Percentiles rank a stretch among this genome's conserved stretches.
These are phyloP conservation scores for Bombus impatiens DNA, from an alignment of 1,140 invertebrate species.

Conservation along the genomic window DNA sequence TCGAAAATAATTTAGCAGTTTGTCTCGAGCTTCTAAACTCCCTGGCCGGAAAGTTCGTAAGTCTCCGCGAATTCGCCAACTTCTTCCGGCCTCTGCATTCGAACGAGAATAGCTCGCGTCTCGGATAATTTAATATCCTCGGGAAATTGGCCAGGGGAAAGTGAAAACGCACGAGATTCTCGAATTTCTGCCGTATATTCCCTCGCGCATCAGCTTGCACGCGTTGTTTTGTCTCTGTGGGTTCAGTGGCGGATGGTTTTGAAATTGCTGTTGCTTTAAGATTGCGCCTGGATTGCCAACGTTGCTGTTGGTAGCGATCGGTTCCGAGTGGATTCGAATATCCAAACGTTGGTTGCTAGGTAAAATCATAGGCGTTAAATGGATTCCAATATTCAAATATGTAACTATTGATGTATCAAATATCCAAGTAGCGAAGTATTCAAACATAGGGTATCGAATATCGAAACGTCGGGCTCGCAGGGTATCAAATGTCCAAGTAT, in stretches of 20 bases:
- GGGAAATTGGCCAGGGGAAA: not conserved
- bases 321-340: not conserved
- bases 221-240: not conserved
- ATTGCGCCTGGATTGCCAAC: not conserved
- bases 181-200: not conserved
- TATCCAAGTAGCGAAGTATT: not conserved
- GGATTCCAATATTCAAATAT: not conserved
- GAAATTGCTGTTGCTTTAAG: not conserved
- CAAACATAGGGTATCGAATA: not conserved
- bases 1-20: constrained; percentile 46
- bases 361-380: not conserved
- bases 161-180: constrained; percentile 7
- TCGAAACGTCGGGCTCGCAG: too few relatives aligned
- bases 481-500: not conserved
- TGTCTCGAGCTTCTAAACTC: constrained; percentile 19
- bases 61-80: constrained; percentile 15
- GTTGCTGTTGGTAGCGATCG: not conserved
- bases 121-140: constrained; percentile 7
- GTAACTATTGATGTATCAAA: not conserved
- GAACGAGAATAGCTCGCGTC: not conserved
- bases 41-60: constrained; percentile 3
- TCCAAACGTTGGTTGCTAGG: not conserved
- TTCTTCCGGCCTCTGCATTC: not conserved
- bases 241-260: not conserved
- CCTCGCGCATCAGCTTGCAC: too few relatives aligned